Percentiles rank a stretch among this genome's conserved stretches.
Conservation (phyloP, 1,140 invertebrate genomes). For the Lordiphosa mommai region DNA sequence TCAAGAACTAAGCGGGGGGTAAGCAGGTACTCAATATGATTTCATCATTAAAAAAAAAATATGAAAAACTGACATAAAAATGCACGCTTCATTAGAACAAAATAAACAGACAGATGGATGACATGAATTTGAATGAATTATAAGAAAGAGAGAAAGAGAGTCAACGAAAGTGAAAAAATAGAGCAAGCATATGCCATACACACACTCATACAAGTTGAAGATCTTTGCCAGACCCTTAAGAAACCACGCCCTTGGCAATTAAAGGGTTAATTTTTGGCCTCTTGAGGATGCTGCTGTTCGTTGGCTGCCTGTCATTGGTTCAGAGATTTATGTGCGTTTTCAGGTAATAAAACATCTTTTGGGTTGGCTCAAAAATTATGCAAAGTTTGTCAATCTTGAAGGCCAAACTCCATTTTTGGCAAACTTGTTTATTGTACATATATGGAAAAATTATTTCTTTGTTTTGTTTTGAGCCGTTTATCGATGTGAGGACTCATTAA, state of each 20-base stretch:
- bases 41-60: slow-evolving; percentile 49
- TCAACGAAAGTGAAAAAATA: slow-evolving; percentile 21
- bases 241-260: slow-evolving; percentile 47
- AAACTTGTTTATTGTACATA: slow-evolving; percentile 42
- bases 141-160: slow-evolving; percentile 2
- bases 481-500: slow-evolving; percentile 58
- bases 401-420: slow-evolving; percentile 49
- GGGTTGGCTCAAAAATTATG: slow-evolving; percentile 6
- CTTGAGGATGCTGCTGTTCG: slow-evolving; percentile 11
- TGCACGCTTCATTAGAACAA: slow-evolving; percentile 67
- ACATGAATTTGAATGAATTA: too few species aligned
- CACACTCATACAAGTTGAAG: slow-evolving; percentile 8
- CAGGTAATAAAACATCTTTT: slow-evolving; percentile 46
- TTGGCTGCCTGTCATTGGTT: slow-evolving; percentile 45
- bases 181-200: slow-evolving; percentile 41
- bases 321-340: slow-evolving; percentile 19
- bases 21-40: slow-evolving; percentile 32
- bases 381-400: slow-evolving; percentile 7
- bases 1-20: slow-evolving; percentile 7
- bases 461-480: slow-evolving; percentile 31
- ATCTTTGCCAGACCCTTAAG: slow-evolving; percentile 18
- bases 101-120: slow-evolving; percentile 24
- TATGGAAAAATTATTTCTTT: slow-evolving; percentile 28
- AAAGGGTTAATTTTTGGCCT: slow-evolving; percentile 52
- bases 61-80: slow-evolving; percentile 44